A percentile compares a stretch with the other conserved stretches of the same genome.
Evolutionary conservation across 2,797 vertebrate species (phyloP).

Genomic region (Argya squamiceps): DNA sequence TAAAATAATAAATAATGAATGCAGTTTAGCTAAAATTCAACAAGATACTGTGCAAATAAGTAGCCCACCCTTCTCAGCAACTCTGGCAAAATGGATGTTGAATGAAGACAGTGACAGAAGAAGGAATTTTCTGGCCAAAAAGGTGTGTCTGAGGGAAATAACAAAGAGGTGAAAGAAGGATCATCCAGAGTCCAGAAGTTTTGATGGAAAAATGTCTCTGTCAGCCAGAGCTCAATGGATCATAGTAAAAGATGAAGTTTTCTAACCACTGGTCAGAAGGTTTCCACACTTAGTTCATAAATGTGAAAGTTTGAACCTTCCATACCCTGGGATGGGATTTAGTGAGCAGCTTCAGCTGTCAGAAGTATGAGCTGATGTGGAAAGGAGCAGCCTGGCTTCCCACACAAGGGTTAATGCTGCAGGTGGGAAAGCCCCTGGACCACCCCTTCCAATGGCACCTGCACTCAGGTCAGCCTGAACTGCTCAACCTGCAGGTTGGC

Average conservation of each 20-base stretch:
- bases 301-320: neutral
- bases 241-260: neutral
- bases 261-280: neutral
- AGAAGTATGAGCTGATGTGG: neutral
- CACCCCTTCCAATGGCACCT: neutral
- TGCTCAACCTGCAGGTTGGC: neutral
- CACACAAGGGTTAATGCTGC: neutral
- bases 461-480: neutral
- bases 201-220: neutral
- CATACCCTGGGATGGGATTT: neutral
- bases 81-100: neutral
- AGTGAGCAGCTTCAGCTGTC: neutral
- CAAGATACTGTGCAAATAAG: neutral
- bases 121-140: neutral
- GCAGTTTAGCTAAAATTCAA: neutral
- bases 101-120: neutral
- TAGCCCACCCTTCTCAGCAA: neutral
- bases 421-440: neutral
- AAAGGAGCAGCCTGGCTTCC: neutral
- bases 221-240: neutral
- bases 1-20: neutral
- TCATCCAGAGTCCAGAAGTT: neutral
- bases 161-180: neutral
- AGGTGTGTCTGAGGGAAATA: fast-evolving
- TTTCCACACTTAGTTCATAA: neutral